These are phyloP conservation scores for Hemiscyllium ocellatum DNA, from an alignment of 2,113 vertebrate genomes.

Conservation along the genomic window DNA sequence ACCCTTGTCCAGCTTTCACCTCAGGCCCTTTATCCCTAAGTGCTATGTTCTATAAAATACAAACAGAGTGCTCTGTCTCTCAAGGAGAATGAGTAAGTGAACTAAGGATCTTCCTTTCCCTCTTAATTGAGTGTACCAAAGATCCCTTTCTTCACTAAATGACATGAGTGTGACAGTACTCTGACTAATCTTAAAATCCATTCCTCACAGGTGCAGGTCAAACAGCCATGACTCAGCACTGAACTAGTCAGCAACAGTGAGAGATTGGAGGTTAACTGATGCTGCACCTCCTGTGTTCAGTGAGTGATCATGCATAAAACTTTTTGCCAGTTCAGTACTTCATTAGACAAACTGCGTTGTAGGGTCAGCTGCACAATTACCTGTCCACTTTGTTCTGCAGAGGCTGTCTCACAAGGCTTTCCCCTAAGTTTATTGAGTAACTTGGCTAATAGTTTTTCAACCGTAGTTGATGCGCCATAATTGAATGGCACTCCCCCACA, in stretches of 20 bases:
- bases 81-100: neutral
- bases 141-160: neutral
- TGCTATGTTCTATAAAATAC: too few species aligned
- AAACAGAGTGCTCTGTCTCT: neutral
- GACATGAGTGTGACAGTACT: neutral
- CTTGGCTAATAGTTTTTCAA: neutral
- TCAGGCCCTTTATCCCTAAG: too few species aligned
- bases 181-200: neutral
- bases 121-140: neutral
- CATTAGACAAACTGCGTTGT: neutral
- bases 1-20: too few species aligned
- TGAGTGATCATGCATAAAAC: neutral
- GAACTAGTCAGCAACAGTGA: neutral
- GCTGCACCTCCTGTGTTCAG: neutral
- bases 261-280: neutral
- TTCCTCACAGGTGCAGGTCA: neutral
- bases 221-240: neutral
- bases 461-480: neutral
- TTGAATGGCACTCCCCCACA: neutral
- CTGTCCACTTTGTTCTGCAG: neutral
- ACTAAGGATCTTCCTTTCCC: neutral
- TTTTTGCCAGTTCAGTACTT: neutral
- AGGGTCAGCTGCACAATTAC: neutral
- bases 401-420: neutral
- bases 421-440: neutral